Evolutionary conservation across 2,797 vertebrate species (phyloP), one percentile per base, ranked within the genome.

Genomic region (Esox lucius): DNA sequence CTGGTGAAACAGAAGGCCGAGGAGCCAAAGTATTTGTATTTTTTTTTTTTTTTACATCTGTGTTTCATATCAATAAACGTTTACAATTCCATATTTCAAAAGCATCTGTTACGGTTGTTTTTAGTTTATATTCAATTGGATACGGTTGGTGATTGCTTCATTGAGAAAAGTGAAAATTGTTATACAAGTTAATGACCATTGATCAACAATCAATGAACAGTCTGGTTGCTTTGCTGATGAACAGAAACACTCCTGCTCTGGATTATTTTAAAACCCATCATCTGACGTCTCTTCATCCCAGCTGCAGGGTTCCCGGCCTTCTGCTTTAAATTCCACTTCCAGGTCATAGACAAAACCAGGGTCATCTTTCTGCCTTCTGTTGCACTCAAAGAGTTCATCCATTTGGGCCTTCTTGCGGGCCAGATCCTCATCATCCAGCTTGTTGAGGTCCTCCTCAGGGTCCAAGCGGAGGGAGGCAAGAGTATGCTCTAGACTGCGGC

Each of bases 311-410:
- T 95, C 95, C 22, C 91, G 83, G 1, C 86, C 90, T 49, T 93
- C 93, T 51, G 92, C 93, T 2, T 90, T 85, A 78, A 99, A 99
- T 17, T 97, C 95, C 39, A 95, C 94, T 65, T 98, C 95, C 1
- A 97, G 3, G 24, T 98, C 91, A 1, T 99, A 99, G 70, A 97
- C 77, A 68, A 99, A 99, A 84, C 94, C 88, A 0, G 95, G 95
- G 74, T 98, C 96, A 0, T 95, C 95, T 80, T 92, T 96, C 81
- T 56, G 94, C 81, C 89, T 95, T 72, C 93, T 93, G 87, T 99
- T 98, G 84, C 89, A 95, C 84, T 98, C 94, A 0, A 98, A 99
- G 48, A 98, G 85, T 75, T 94, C 87, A 15, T 99, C 96, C 98
- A 99, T 99, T 84, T 96, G 92, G 46, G 88, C 93, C 85, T 99